Evolutionary conservation across 2,113 vertebrate species (phyloP), one percentile per base, ranked within the genome.

Genomic region (Sciurus niger): DNA sequence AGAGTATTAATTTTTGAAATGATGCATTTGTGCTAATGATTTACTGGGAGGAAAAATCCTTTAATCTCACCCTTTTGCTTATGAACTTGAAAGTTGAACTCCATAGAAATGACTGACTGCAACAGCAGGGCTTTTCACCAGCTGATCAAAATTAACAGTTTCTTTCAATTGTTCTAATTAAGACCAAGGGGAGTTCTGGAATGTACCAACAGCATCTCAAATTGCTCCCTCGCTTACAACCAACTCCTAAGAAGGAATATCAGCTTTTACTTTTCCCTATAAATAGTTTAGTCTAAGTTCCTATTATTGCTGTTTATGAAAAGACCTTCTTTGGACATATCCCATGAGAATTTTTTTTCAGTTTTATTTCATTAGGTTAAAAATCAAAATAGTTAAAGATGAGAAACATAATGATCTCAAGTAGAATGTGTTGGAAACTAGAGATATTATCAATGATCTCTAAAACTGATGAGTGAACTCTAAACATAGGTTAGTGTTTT

Each of bases 141-240:
- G 95, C 94, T 98, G 97, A 98, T 97, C 97, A 97, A 99, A 99
- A 99, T 98, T 98, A 99, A 98, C 96, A 94, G 95, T 98, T 98
- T 97, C 97, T 98, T 98, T 98, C 97, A 98, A 78, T 98, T 98
- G 89, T 98, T 97, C 98, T 98, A 98, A 99, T 98, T 98, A 98
- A 98, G 97, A 97, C 98, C 98, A 98, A 97, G 40, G 98, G 98
- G 98, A 98, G 77, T 98, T 99, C 96, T 98, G 98, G 98, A 99
- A 99, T 98, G 98, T 93, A 97, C 85, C 73, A 98, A 97, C 96
- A 90, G 87, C 97, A 90, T 98, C 98, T 99, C 97, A 97, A 84
- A 97, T 99, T 98, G 93, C 98, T 93, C 90, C 70, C 55, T 88
- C 94, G 80, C 97, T 98, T 97, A 97, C 93, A 84, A 94, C 80